phyloP scores from a whole-genome alignment of 2,888 invertebrate genomes.

The Dastarcus helophoroides region DNA sequence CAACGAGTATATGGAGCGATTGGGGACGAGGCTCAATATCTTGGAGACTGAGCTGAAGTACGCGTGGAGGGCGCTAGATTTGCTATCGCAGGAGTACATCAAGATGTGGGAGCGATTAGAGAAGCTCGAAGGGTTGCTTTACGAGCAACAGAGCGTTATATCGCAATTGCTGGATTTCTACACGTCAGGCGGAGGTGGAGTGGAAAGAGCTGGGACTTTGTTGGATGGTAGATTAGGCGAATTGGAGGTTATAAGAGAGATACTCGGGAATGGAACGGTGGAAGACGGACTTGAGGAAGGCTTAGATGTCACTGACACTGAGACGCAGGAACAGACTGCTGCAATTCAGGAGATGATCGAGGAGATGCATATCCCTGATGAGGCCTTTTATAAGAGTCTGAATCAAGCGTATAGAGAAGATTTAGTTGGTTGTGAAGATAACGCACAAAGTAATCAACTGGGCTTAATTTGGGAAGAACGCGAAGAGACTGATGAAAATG shows the following conservation, averaged over 20 bases:
- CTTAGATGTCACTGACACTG: conserved; percentile 42
- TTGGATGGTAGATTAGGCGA: conserved; percentile 32
- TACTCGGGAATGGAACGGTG: conserved; percentile 51
- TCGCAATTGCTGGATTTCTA: conserved; percentile 76
- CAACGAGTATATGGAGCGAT: conserved; percentile 83
- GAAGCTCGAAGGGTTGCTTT: conserved; percentile 72
- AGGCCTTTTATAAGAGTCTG: conserved; percentile 77
- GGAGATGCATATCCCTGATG: conserved; percentile 58
- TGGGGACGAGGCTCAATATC: conserved; percentile 75
- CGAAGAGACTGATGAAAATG: conserved; percentile 55
- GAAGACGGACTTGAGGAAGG: conserved; percentile 59
- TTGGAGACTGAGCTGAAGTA: conserved; percentile 85
- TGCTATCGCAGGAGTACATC: conserved; percentile 83
- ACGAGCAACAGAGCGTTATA: conserved; percentile 85
- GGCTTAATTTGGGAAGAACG: conserved; percentile 83
- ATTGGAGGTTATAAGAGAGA: conserved; percentile 53
- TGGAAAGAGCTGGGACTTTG: conserved; percentile 31
- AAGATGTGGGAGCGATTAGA: conserved; percentile 90
- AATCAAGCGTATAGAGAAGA: conserved; percentile 82
- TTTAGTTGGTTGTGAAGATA: conserved; percentile 44
- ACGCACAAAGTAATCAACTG: conserved; percentile 58
- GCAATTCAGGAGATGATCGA: conserved; percentile 37
- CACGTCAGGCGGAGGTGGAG: conserved; percentile 42
- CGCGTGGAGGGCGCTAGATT: conserved; percentile 84
- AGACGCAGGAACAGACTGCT: conserved; percentile 26